Base-by-base conservation (phyloP, 2,888 invertebrate genomes). In the Molorchus minor region DNA sequence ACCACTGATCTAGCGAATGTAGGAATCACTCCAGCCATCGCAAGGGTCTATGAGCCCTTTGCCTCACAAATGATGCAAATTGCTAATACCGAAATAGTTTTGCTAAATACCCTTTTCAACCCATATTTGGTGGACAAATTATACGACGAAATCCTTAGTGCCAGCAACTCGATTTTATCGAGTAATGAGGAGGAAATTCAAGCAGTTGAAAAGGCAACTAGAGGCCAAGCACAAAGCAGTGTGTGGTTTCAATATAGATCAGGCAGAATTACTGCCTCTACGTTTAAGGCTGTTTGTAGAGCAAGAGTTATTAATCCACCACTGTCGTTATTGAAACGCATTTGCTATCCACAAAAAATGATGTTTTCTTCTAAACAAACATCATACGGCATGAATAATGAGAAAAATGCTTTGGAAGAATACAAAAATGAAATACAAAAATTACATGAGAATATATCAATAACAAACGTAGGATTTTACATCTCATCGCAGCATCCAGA, bases 11-110 rank as follows among this genome's bases (percentile, higher is more conserved):
- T 41, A 20, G n/a, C n/a, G n/a, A 16, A 16, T n/a, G 20, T 41
- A 10, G 17, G 12, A 17, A 41, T 41, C n/a, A 17, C 17, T n/a
- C 41, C 41, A 41, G 41, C 20, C 15, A 15, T 41, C 17, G 41
- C 41, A 3, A 41, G 12, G 41, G 41, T 41, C 19, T 41, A 16
- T 16, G 41, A 41, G 17, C 41, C 41, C 12, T n/a, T 41, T 19
- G 19, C 41, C 8, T n/a, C 7, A n/a, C n/a, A 41, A 19, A 41
- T 41, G 15, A n/a, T n/a, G n/a, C n/a, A n/a, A n/a, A n/a, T n/a
- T n/a, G n/a, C n/a, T n/a, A n/a, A n/a, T n/a, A n/a, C 12, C 10
- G 8, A 15, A n/a, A 19, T 12, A 19, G 7, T 1, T n/a, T 8
- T 20, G 17, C 41, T 41, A n/a, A n/a, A 16, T 2, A 13, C 10